phyloP scores from a whole-genome alignment of 2,113 vertebrate genomes.

The Telmatochromis sp. region DNA sequence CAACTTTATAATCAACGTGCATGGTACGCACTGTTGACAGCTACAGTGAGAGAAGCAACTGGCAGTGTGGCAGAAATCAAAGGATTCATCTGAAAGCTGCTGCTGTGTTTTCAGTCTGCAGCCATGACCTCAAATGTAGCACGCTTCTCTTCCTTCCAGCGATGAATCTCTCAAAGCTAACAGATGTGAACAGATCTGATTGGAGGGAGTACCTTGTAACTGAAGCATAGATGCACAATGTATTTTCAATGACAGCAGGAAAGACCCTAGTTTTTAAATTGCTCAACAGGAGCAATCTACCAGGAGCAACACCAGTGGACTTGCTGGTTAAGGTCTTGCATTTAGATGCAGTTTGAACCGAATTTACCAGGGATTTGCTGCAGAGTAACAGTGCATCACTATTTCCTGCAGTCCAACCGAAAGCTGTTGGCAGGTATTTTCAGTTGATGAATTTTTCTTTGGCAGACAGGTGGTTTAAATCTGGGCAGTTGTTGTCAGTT shows the following conservation, averaged over 20 bases:
- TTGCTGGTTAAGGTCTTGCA: background rate
- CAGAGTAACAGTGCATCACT: accelerated
- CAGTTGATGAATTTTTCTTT: background rate
- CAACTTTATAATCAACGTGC: background rate
- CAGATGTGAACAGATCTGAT: background rate
- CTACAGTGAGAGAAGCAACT: background rate
- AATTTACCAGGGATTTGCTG: background rate
- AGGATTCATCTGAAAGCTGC: background rate
- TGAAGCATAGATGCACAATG: background rate
- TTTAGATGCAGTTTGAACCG: background rate
- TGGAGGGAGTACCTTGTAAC: background rate
- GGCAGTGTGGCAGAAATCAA: background rate
- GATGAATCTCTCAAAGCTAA: background rate
- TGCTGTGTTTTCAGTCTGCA: background rate
- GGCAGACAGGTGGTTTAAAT: background rate
- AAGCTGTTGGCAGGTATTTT: background rate
- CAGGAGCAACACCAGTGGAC: background rate
- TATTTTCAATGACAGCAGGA: background rate
- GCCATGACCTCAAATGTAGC: background rate
- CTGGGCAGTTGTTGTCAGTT: background rate
- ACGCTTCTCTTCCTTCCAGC: background rate
- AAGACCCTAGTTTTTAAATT: background rate
- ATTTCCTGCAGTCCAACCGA: background rate
- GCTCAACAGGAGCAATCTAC: background rate
- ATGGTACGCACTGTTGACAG: background rate